phyloP scores from a whole-genome alignment of 2,797 vertebrate species.

The Sternotherus odoratus region DNA sequence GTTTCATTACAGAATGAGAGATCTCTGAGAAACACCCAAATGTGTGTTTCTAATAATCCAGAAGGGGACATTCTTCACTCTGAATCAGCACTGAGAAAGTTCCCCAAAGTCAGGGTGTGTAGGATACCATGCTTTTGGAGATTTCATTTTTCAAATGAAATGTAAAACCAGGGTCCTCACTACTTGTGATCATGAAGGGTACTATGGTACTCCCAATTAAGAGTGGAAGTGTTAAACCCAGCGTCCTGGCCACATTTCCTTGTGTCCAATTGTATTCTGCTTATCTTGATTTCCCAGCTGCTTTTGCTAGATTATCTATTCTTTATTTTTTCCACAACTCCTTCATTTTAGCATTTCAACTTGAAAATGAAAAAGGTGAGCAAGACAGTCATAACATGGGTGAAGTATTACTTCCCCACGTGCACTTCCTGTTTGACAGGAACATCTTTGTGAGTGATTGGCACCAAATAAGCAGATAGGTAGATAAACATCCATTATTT shows the following conservation, averaged over 20 bases:
- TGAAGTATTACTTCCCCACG: neutral
- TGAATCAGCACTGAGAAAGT: constrained; percentile 10
- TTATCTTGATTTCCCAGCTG: constrained; percentile 50
- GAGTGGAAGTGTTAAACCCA: constrained; percentile 53
- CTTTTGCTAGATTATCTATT: constrained; percentile 69
- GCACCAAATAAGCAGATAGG: neutral
- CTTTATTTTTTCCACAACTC: constrained; percentile 48
- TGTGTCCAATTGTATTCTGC: constrained; percentile 73
- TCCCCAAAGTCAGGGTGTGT: constrained; percentile 28
- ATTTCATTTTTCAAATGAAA: constrained; percentile 76
- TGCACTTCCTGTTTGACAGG: neutral
- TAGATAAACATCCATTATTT: neutral
- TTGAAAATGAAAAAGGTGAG: neutral
- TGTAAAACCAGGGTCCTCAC: constrained; percentile 75
- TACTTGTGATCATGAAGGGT: constrained; percentile 73
- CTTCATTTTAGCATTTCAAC: constrained; percentile 46
- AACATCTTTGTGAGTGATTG: neutral
- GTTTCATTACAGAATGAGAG: constrained; percentile 48
- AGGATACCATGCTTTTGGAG: constrained; percentile 72
- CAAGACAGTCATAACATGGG: neutral
- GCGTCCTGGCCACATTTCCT: constrained; percentile 56
- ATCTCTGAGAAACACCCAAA: constrained; percentile 52
- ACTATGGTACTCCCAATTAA: constrained; percentile 71
- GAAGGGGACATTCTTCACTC: constrained; percentile 64
- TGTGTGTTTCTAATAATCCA: constrained; percentile 40